phyloP scores from a whole-genome alignment of 2,888 invertebrate genomes.

The Neocrepidodera transversa region DNA sequence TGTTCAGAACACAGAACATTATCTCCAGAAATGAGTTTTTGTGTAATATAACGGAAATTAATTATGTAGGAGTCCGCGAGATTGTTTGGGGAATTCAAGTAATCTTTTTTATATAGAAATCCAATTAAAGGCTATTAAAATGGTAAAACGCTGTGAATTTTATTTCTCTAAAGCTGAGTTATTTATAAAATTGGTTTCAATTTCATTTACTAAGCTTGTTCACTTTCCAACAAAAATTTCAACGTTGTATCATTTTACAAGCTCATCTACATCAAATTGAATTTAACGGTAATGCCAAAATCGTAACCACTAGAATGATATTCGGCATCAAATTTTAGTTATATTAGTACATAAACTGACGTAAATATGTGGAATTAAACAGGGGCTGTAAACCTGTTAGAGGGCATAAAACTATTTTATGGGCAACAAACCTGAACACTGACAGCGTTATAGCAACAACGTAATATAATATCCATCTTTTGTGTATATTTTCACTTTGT shows the following conservation, averaged over 20 bases:
- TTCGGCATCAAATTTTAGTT: constrained; percentile 19
- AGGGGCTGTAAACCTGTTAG: constrained; percentile 54
- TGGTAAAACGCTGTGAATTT: neutral
- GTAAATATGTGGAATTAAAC: constrained; percentile 54
- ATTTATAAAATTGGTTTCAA: no score
- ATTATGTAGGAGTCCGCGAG: constrained; percentile 17
- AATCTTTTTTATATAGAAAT: constrained; percentile 4
- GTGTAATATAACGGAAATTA: constrained; percentile 29
- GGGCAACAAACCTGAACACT: constrained; percentile 52
- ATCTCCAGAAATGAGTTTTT: constrained; percentile 30
- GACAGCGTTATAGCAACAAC: constrained; percentile 40
- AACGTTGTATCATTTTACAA: constrained; percentile 13
- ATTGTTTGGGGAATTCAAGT: constrained; percentile 14
- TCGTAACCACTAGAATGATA: constrained; percentile 16
- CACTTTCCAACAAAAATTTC: no score
- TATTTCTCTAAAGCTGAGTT: no score
- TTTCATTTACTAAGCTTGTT: no score
- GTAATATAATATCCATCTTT: constrained; percentile 21
- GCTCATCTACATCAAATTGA: constrained; percentile 8
- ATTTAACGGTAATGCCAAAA: constrained; percentile 9
- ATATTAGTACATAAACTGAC: constrained; percentile 41
- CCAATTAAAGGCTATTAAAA: neutral
- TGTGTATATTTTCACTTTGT: constrained; percentile 28
- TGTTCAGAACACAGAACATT: constrained; percentile 30
- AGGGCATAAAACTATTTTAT: constrained; percentile 52